phyloP scores from a whole-genome alignment of 1,140 invertebrate genomes.

The Asobara japonica region DNA sequence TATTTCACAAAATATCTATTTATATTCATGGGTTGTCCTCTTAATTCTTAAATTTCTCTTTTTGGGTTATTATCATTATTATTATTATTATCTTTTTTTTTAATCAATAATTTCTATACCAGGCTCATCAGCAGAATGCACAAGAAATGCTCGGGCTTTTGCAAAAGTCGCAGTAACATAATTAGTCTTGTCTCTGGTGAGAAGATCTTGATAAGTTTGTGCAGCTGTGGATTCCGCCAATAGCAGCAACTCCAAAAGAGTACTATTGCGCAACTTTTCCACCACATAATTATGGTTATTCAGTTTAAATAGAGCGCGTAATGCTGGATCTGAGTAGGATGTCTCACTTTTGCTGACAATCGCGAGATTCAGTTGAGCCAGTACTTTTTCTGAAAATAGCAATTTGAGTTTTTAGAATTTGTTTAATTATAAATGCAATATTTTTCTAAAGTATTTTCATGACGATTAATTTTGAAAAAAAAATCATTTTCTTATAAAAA shows the following conservation, averaged over 20 bases:
- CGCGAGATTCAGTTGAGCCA: conserved; percentile 85
- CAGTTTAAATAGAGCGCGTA: conserved; percentile 87
- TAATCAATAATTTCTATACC: conserved; percentile 44
- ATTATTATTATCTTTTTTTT: no score
- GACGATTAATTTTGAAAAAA: no score
- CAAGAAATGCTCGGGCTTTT: conserved; percentile 57
- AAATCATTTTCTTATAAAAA: no score
- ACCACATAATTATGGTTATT: conserved; percentile 95
- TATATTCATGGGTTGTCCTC: no score
- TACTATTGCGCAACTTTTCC: conserved; percentile 86
- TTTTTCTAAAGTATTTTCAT: no score
- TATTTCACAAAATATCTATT: no score
- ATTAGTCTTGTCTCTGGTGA: conserved; percentile 56
- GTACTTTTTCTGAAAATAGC: conserved; percentile 76
- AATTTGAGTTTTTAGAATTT: no score
- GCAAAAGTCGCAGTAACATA: conserved; percentile 59
- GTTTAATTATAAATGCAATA: no score
- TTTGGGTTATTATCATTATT: no score
- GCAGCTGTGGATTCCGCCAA: conserved; percentile 86
- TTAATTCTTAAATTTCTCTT: no score
- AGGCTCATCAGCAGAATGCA: conserved; percentile 57
- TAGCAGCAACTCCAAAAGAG: conserved; percentile 81
- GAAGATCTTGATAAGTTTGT: conserved; percentile 81
- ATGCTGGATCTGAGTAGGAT: conserved; percentile 79
- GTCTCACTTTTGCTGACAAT: conserved; percentile 87